These are phyloP conservation scores for Scomber colias DNA, from an alignment of 2,113 vertebrate genomes.

Conservation along the genomic window DNA sequence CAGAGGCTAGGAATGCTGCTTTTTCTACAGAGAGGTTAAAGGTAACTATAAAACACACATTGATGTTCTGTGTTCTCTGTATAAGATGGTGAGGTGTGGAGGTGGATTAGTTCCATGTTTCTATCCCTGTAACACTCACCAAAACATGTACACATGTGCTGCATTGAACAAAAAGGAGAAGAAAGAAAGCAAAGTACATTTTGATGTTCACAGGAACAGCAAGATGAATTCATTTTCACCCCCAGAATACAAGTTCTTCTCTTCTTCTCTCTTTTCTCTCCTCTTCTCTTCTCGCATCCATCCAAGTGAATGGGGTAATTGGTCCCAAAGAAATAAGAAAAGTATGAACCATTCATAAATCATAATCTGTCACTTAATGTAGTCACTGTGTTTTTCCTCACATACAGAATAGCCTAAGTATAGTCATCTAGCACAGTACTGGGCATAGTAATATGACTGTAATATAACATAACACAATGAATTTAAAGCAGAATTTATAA, in stretches of 20 bases:
- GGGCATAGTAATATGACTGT: background rate
- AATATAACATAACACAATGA: too few relatives aligned
- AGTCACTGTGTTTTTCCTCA: conserved; percentile 1
- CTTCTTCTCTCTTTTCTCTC: background rate
- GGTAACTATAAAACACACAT: too few relatives aligned
- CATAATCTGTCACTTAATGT: conserved; percentile 19
- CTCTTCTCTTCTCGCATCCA: conserved; percentile 1
- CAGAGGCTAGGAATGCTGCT: too few relatives aligned
- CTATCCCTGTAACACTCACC: too few relatives aligned
- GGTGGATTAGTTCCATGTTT: too few relatives aligned
- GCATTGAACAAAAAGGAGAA: background rate
- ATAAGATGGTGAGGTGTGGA: too few relatives aligned
- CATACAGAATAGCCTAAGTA: background rate
- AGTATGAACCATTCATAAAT: conserved; percentile 48
- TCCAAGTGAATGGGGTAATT: conserved; percentile 44
- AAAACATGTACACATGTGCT: background rate
- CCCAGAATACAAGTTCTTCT: background rate
- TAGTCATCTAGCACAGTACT: background rate
- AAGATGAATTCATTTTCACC: conserved; percentile 6
- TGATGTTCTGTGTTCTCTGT: too few relatives aligned
- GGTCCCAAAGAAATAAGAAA: conserved; percentile 53
- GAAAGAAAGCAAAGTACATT: conserved; percentile 7
- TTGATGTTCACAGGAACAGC: conserved; percentile 7
- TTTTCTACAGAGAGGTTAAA: too few relatives aligned
- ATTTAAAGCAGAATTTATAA: too few relatives aligned